phyloP scores from a whole-genome alignment of 2,797 vertebrate species.

The Pachyuromys duprasi region DNA sequence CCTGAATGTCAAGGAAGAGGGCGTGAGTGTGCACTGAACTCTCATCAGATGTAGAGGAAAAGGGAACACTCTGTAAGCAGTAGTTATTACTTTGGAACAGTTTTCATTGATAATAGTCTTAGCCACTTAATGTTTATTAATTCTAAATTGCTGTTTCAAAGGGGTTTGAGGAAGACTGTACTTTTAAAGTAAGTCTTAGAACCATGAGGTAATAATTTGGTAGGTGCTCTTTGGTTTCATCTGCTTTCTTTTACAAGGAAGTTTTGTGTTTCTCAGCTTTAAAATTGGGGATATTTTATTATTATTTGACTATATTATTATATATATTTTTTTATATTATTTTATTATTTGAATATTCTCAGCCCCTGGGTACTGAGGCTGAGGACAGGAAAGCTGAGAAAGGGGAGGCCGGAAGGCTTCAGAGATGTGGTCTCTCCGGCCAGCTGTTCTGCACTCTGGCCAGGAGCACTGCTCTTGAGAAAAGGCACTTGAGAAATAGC shows the following conservation, averaged over 20 bases:
- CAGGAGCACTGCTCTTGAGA: background rate
- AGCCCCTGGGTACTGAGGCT: background rate
- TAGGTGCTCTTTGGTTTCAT: background rate
- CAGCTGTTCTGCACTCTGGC: background rate
- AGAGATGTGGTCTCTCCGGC: too few relatives aligned
- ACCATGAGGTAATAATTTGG: background rate
- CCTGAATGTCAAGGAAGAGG: background rate
- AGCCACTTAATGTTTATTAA: background rate
- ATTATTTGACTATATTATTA: too few relatives aligned
- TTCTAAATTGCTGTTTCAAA: background rate
- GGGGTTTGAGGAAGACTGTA: background rate
- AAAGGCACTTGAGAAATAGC: background rate
- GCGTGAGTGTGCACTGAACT: background rate
- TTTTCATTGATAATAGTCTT: slow-evolving; percentile 48
- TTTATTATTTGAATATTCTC: background rate
- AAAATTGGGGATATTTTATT: background rate
- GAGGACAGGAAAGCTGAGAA: background rate
- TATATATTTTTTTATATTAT: too few relatives aligned
- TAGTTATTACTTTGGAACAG: background rate
- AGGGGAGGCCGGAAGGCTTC: background rate
- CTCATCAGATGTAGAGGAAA: background rate
- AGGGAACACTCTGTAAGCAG: background rate
- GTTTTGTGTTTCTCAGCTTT: background rate
- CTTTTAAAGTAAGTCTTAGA: background rate
- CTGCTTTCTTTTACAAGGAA: background rate